Evolutionary conservation across 1,140 invertebrate species (phyloP), one percentile per base, ranked within the genome.

Genomic region (Drosophila takahashii): DNA sequence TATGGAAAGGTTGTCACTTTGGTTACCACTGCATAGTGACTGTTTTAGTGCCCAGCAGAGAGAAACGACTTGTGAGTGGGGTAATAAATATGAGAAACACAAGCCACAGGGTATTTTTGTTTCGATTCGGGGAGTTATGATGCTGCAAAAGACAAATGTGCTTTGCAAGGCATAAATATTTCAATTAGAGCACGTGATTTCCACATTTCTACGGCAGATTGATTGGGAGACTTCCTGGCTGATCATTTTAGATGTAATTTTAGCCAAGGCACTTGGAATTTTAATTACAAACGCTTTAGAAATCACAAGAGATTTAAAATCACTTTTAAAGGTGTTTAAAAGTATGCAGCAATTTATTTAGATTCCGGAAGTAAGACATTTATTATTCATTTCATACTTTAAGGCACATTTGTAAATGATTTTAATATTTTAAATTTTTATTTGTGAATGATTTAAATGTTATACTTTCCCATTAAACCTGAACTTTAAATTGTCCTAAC

Each of bases 181-280:
- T 86, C 81, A 85, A 85, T 85, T 70, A 80, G 39, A 37, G 62
- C 58, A 57, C 77, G 81, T 77, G 81, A 85, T 85, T 85, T 78
- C 39, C 50, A 54, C 48, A 37, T 39, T 51, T 53, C 57, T 47
- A 26, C 44, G 32, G 37, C 44, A 77, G 44, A 73, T 81, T 77
- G 71, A 73, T 81, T 81, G 73, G 42, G 32, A 11, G 7, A 37
- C 9, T 22, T 26, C 16, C 32, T 8, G 18, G 15, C 42, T 16
- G 10, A 26, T 27, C 10, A 16, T 1, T 32, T n/a, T 15, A 16
- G 39, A 41, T 9, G 39, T 16, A 15, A 16, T 16, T 16, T 5
- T 7, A 41, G 39, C 1, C 15, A 16, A 8, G n/a, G 36, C 29
- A 37, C 36, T 37, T 37, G 10, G 4, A 11, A 37, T 37, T 37